Conservation (phyloP, 2,797 vertebrate species). For the Pipistrellus nathusii region DNA sequence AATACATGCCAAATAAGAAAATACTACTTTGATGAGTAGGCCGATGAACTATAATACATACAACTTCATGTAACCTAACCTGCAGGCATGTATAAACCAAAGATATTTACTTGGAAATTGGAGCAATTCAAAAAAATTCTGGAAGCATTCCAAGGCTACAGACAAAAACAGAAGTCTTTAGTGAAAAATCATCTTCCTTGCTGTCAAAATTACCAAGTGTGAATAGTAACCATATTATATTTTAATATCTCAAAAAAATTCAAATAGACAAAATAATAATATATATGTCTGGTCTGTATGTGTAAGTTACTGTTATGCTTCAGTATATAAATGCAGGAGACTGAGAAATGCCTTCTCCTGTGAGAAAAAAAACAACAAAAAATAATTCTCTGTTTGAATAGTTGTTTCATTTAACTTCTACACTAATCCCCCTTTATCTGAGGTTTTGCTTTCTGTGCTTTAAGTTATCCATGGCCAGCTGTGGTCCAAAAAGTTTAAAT, state of each 20-base stretch:
- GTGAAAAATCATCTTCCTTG: neutral
- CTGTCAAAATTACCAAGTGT: neutral
- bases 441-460: neutral
- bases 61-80: neutral
- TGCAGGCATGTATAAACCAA: neutral
- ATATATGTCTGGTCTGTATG: neutral
- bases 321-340: neutral
- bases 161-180: neutral
- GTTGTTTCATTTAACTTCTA: slow-evolving; percentile 15
- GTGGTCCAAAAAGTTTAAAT: neutral
- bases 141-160: neutral
- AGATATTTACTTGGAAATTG: neutral
- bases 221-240: neutral
- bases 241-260: neutral
- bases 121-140: neutral
- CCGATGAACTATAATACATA: neutral
- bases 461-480: neutral
- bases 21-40: neutral
- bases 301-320: slow-evolving; percentile 10
- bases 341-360: neutral
- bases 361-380: neutral
- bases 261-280: neutral
- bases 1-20: neutral
- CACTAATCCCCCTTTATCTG: neutral
- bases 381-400: neutral